Evolutionary conservation across 2,888 invertebrate species (phyloP).

Genomic region (Leptopilina myrica): DNA sequence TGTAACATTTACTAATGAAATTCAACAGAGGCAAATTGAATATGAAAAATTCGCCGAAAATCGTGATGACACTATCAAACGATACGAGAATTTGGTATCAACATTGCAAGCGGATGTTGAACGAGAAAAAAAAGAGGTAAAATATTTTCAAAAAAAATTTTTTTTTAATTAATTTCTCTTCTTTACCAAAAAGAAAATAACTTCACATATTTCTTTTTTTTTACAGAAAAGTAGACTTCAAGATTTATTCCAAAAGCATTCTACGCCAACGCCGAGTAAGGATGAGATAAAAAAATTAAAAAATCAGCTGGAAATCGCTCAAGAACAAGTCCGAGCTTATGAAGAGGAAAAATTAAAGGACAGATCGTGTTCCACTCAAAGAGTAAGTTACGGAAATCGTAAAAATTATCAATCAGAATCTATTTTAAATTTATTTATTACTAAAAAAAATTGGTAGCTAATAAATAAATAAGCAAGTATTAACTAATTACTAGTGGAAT

Average conservation of each 20-base stretch:
- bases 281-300: constrained; percentile 55
- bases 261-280: constrained; percentile 50
- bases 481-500: neutral
- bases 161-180: neutral
- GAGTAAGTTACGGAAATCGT: neutral
- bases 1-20: constrained; percentile 55
- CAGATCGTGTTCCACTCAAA: neutral
- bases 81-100: constrained; percentile 66
- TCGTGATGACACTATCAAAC: constrained; percentile 62
- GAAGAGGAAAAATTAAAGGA: constrained; percentile 46
- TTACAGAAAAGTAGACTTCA: constrained; percentile 61
- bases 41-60: constrained; percentile 66
- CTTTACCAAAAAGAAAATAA: neutral
- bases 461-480: no score
- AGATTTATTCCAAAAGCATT: constrained; percentile 58
- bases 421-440: neutral
- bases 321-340: neutral
- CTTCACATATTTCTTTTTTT: constrained; percentile 28
- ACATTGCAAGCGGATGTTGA: constrained; percentile 64
- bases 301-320: neutral
- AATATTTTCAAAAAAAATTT: neutral
- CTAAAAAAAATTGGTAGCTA: no score
- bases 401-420: neutral
- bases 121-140: constrained; percentile 61
- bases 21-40: constrained; percentile 63